Evolutionary conservation across 1,140 invertebrate genomes (phyloP).

Genomic region (Drosophila teissieri): DNA sequence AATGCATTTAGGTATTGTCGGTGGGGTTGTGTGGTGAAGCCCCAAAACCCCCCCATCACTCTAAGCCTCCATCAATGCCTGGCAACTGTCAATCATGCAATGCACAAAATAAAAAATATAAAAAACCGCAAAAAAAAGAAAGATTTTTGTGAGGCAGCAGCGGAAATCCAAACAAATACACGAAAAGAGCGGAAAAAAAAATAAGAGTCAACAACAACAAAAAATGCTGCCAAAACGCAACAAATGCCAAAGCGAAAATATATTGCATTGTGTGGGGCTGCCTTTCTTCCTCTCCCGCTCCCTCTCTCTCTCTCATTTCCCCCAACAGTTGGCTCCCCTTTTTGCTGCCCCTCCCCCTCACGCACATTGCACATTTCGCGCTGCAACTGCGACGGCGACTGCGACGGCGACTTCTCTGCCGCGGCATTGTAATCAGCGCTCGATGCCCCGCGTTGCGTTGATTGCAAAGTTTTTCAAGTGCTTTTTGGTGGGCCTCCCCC

Average conservation of each 20-base stretch:
- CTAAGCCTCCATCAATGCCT: conserved; percentile 50
- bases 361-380: conserved; percentile 77
- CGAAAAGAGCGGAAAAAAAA: conserved; percentile 15
- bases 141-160: conserved; percentile 41
- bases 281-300: too few relatives aligned
- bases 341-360: conserved; percentile 21
- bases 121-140: conserved; percentile 26
- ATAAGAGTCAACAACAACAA: conserved; percentile 16
- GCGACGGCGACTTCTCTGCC: conserved; percentile 31
- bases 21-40: too few relatives aligned
- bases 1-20: conserved; percentile 66
- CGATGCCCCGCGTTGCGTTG: conserved; percentile 61
- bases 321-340: neutral
- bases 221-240: conserved; percentile 58
- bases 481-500: conserved; percentile 29
- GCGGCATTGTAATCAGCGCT: conserved; percentile 70
- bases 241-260: conserved; percentile 75
- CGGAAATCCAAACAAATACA: conserved; percentile 58
- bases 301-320: too few relatives aligned
- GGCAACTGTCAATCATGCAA: conserved; percentile 72
- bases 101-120: conserved; percentile 34
- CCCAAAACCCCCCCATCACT: neutral
- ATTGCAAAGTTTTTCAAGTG: conserved; percentile 81
- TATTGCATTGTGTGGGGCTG: conserved; percentile 56
- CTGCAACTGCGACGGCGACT: conserved; percentile 1